Percentiles rank a stretch among this genome's conserved stretches.
Evolutionary conservation across 2,888 invertebrate genomes (phyloP).

Genomic region (Cybosia mesomella): DNA sequence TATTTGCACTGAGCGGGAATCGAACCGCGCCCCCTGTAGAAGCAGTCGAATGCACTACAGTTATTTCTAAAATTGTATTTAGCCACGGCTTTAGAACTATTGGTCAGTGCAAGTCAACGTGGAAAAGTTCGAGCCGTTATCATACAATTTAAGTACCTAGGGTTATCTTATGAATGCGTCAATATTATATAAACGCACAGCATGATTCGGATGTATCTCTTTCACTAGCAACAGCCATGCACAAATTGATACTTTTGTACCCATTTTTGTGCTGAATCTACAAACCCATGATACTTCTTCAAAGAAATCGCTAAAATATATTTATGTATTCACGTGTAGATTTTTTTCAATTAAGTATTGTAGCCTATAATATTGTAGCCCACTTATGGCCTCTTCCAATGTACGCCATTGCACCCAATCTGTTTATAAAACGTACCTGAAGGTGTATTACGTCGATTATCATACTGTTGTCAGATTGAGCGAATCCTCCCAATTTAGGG

Average conservation of each 20-base stretch:
- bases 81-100: neutral
- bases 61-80: neutral
- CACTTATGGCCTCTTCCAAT: too few relatives aligned
- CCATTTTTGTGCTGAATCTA: neutral
- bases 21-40: too few relatives aligned
- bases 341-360: too few relatives aligned
- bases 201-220: neutral
- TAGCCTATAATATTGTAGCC: too few relatives aligned
- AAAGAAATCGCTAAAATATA: neutral
- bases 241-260: neutral
- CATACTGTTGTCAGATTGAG: neutral
- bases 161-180: conserved; percentile 56
- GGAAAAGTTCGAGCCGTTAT: conserved; percentile 50
- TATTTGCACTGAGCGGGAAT: too few relatives aligned
- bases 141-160: conserved; percentile 49
- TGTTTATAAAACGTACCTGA: neutral
- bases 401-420: too few relatives aligned
- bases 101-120: conserved; percentile 26
- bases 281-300: neutral
- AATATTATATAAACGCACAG: conserved; percentile 43
- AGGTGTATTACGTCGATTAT: neutral
- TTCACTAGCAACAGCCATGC: neutral
- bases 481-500: neutral
- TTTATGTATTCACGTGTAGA: too few relatives aligned
- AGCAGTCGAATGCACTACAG: too few relatives aligned